These are phyloP conservation scores for Mesocentrotus franciscanus DNA, from an alignment of 53 echinoderm and acorn worm species.

Conservation along the genomic window DNA sequence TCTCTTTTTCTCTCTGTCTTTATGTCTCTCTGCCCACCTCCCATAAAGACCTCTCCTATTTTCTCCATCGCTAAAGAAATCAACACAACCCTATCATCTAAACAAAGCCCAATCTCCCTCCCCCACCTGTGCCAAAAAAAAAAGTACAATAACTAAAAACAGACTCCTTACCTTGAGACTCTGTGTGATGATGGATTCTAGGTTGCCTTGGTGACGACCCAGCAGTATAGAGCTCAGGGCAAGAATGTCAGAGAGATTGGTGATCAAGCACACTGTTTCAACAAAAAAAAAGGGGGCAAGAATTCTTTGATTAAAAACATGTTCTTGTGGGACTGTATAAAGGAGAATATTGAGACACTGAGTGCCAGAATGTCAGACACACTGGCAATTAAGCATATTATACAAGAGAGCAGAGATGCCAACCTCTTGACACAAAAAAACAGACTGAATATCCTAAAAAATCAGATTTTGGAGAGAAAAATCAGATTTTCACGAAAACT, in stretches of 20 bases:
- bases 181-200: constrained; percentile 56
- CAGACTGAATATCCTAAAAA: too few species aligned
- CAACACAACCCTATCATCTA: background rate
- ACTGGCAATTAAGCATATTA: background rate
- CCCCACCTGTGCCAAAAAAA: too few species aligned
- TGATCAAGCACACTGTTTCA: constrained; percentile 60
- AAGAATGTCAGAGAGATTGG: constrained; percentile 45
- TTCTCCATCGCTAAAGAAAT: background rate
- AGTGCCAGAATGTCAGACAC: background rate
- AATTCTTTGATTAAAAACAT: background rate
- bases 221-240: constrained; percentile 28
- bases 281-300: background rate
- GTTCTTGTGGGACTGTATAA: background rate
- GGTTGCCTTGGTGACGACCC: constrained; percentile 52
- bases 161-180: constrained; percentile 46
- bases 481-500: too few species aligned
- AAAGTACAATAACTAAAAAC: too few species aligned
- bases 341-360: background rate
- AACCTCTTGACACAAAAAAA: too few species aligned
- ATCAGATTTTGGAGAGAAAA: too few species aligned
- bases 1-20: background rate
- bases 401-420: background rate
- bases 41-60: too few species aligned
- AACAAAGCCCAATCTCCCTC: too few species aligned
- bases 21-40: too few species aligned